Evolutionary conservation across 2,888 invertebrate genomes (phyloP), one percentile per base, ranked within the genome.

Genomic region (Caradrina clavipalpis): DNA sequence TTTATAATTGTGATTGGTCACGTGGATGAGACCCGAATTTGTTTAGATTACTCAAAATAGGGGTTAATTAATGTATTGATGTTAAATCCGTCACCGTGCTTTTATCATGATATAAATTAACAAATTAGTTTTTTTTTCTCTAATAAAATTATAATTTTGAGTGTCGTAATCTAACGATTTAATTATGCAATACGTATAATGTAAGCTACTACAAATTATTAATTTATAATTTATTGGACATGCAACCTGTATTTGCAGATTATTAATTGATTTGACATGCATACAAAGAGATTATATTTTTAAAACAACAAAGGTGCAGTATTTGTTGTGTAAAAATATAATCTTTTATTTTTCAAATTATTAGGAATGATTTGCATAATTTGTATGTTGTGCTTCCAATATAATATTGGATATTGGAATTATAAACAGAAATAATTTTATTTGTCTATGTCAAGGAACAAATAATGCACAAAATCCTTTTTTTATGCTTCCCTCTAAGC

Each of bases 11-110:
- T 13, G 2, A 39, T 39, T 35, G 1, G 13, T 39, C 13, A 3
- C 39, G 39, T 11, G 17, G 19, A 42, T 3, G 13, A 13, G 15
- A 6, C 17, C n/a, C 15, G 1, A 60, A 60, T 42, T 58, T 22
- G 35, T 39, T 39, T 1, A 13, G 13, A 13, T 22, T 10, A 35
- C 22, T 31, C 21, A 19, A 50, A 70, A 39, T 13, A 42, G 19
- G 13, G 22, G 13, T 17, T 39, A 45, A 69, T 53, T 8, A 1
- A 61, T 69, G 53, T n/a, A 69, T 61, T 26, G 51, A n/a, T 53
- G 69, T 69, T 51, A 69, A 7, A 17, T 17, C 19, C 39, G 54
- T n/a, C 47, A 69, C 10, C 13, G 13, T 26, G 26, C 39, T 39
- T 2, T 39, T 11, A 39, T 15, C 21, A 69, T 49, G 15, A 8